phyloP scores from a whole-genome alignment of 2,113 vertebrate genomes.

The Mionectes macconnelli region DNA sequence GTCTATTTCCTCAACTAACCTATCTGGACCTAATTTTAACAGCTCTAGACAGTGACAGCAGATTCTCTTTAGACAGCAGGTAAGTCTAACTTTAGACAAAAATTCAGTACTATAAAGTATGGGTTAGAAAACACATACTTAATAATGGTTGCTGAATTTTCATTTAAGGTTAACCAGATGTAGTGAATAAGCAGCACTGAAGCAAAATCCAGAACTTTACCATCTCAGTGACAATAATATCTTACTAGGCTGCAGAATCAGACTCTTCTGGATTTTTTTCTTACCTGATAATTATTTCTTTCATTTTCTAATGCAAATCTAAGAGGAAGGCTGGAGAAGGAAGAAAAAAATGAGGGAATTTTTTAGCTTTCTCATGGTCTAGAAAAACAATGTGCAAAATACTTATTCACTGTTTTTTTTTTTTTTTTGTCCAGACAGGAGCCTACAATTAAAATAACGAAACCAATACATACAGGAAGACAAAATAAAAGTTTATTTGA shows the following conservation, averaged over 20 bases:
- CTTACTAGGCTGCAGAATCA: neutral
- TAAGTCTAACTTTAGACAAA: neutral
- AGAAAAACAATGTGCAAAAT: neutral
- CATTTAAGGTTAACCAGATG: neutral
- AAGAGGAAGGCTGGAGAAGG: neutral
- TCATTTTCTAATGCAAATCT: neutral
- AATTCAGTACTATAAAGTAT: neutral
- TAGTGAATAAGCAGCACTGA: neutral
- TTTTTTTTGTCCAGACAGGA: neutral
- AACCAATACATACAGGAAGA: neutral
- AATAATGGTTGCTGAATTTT: neutral
- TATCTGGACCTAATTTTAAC: neutral
- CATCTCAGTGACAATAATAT: neutral
- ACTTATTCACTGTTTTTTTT: neutral
- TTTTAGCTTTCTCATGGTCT: neutral
- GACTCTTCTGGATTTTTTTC: rapidly evolving
- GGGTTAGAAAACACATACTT: neutral
- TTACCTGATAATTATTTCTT: neutral
- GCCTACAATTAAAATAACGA: neutral
- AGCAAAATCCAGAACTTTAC: neutral
- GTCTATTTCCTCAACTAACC: neutral
- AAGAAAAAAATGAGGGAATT: rapidly evolving
- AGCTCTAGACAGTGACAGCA: neutral
- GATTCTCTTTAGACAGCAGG: neutral
- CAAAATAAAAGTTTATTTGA: neutral